These are phyloP conservation scores for Osmerus eperlanus DNA, from an alignment of 2,113 vertebrate genomes.

Conservation along the genomic window DNA sequence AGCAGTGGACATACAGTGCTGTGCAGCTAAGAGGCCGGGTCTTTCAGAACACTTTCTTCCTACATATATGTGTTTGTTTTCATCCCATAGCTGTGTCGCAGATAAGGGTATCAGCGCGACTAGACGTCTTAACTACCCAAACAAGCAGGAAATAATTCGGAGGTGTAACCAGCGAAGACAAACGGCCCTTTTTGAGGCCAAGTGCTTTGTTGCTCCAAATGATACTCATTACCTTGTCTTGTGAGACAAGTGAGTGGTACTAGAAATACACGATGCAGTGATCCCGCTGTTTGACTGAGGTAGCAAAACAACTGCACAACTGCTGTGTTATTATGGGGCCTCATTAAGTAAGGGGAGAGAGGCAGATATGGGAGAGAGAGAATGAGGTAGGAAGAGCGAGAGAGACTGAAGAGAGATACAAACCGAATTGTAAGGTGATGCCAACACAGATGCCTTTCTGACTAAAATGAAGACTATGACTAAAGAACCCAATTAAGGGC, in stretches of 20 bases:
- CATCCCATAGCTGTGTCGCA: constrained; percentile 23
- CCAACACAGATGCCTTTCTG: constrained; percentile 71
- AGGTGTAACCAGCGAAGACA: constrained; percentile 67
- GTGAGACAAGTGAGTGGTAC: constrained; percentile 75
- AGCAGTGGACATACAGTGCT: constrained; percentile 36
- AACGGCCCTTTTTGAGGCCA: constrained; percentile 65
- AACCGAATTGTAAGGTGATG: constrained; percentile 69
- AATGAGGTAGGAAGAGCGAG: constrained; percentile 56
- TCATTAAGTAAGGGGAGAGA: constrained; percentile 76
- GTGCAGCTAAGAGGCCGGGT: constrained; percentile 28
- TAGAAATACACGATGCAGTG: constrained; percentile 69
- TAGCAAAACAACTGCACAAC: constrained; percentile 79
- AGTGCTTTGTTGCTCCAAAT: constrained; percentile 72
- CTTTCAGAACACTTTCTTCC: constrained; percentile 34
- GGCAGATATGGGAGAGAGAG: constrained; percentile 49
- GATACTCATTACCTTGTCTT: constrained; percentile 79
- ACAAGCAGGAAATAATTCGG: constrained; percentile 41
- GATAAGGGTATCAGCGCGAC: constrained; percentile 49
- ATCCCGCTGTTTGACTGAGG: constrained; percentile 77
- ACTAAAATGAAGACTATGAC: constrained; percentile 77
- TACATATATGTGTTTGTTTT: constrained; percentile 12
- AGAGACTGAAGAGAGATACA: constrained; percentile 44
- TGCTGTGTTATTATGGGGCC: constrained; percentile 78
- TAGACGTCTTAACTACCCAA: constrained; percentile 45
- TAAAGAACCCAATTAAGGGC: constrained; percentile 80